A percentile compares a stretch with the other conserved stretches of the same genome.
phyloP scores from a whole-genome alignment of 2,797 vertebrate species.

The Naso thynnoides region DNA sequence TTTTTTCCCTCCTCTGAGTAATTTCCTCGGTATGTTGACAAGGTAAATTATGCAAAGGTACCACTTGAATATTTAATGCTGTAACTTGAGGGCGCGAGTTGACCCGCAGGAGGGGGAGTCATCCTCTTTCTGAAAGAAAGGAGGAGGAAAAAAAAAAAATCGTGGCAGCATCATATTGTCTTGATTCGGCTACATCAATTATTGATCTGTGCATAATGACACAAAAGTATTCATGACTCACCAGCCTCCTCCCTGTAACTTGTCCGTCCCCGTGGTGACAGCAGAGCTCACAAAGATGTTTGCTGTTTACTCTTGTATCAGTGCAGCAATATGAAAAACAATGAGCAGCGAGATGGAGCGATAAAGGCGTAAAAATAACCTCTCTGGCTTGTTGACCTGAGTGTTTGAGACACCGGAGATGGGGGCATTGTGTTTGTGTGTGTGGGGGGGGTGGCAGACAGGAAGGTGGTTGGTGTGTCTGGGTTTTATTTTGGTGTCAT shows the following conservation, averaged over 20 bases:
- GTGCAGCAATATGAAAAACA: conserved; percentile 62
- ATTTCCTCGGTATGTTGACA: conserved; percentile 69
- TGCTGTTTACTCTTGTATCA: conserved; percentile 50
- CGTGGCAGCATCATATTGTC: conserved; percentile 42
- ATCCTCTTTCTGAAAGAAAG: conserved; percentile 40
- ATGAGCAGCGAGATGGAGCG: conserved; percentile 62
- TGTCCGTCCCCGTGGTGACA: conserved; percentile 8
- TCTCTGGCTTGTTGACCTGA: neutral
- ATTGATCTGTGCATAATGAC: conserved; percentile 54
- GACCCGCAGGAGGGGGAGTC: conserved; percentile 63
- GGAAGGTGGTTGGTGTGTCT: conserved; percentile 46
- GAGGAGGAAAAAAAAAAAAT: neutral
- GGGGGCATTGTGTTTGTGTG: conserved; percentile 41
- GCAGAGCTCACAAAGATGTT: conserved; percentile 33
- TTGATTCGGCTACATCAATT: conserved; percentile 57
- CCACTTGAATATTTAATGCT: conserved; percentile 82
- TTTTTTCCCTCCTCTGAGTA: conserved; percentile 45
- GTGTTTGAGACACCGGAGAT: conserved; percentile 55
- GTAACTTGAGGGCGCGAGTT: conserved; percentile 79
- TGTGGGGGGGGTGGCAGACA: conserved; percentile 44
- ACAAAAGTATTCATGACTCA: conserved; percentile 48
- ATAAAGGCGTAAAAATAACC: conserved; percentile 73
- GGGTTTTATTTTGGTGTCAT: conserved; percentile 61
- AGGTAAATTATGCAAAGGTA: conserved; percentile 85
- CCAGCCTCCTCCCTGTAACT: conserved; percentile 25